Evolutionary conservation across 1,140 invertebrate species (phyloP).

Genomic region (Bombus fervidus): DNA sequence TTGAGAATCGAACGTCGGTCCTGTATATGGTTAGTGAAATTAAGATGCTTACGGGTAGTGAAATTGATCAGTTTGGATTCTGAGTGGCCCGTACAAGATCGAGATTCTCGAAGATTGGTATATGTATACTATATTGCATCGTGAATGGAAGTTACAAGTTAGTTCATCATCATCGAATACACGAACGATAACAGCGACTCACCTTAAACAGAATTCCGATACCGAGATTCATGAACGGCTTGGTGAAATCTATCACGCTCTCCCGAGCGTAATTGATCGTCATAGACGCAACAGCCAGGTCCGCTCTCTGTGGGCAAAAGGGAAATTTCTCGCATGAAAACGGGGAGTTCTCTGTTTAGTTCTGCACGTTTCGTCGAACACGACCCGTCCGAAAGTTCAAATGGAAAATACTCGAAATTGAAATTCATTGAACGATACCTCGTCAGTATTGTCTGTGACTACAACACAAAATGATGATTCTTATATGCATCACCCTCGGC

Average conservation of each 20-base stretch:
- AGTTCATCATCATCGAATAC: too few species aligned
- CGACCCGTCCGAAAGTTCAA: not conserved
- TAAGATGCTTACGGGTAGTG: too few species aligned
- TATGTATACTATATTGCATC: not conserved
- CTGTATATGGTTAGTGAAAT: too few species aligned
- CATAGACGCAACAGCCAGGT: conserved; percentile 91
- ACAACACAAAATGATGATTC: not conserved
- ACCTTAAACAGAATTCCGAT: conserved; percentile 92
- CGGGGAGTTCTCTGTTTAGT: not conserved
- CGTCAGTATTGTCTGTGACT: not conserved
- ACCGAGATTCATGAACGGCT: conserved; percentile 94
- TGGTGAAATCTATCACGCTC: conserved; percentile 94
- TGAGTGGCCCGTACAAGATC: not conserved
- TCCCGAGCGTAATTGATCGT: conserved; percentile 94
- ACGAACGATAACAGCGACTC: conserved; percentile 58
- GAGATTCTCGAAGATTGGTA: not conserved
- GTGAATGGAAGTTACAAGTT: not conserved
- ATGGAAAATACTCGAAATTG: not conserved
- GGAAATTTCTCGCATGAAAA: not conserved
- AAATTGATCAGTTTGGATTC: not conserved
- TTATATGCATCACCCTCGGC: not conserved
- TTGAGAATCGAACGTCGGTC: too few species aligned
- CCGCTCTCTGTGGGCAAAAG: conserved; percentile 85
- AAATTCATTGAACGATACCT: not conserved
- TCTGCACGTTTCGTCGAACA: not conserved